A percentile compares a stretch with the other conserved stretches of the same genome.
Conservation (phyloP, 2,113 vertebrate species). For the Syngnathoides biaculeatus region DNA sequence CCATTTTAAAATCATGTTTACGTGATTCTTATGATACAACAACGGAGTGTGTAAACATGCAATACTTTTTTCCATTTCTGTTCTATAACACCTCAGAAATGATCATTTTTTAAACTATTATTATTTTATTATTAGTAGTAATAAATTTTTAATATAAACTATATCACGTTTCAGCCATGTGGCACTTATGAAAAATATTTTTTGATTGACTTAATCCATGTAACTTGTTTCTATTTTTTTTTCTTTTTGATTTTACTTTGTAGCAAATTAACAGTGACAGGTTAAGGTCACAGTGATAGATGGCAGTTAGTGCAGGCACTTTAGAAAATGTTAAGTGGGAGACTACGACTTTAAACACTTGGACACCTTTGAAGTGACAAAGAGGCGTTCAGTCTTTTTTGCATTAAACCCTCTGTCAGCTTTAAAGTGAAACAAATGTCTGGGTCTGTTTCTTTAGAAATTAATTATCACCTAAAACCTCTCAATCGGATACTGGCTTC, state of each 20-base stretch:
- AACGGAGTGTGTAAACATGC: too few relatives aligned
- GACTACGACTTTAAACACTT: constrained; percentile 35
- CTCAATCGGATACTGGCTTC: not conserved
- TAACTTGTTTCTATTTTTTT: not conserved
- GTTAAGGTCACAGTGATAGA: constrained; percentile 18
- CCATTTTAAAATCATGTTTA: not conserved
- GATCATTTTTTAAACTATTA: too few relatives aligned
- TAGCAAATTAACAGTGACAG: not conserved
- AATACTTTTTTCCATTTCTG: too few relatives aligned
- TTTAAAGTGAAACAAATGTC: constrained; percentile 15
- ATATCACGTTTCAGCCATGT: too few relatives aligned
- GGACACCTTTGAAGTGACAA: constrained; percentile 19
- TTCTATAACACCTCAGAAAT: too few relatives aligned
- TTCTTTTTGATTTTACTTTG: not conserved
- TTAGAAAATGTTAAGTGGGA: constrained; percentile 35
- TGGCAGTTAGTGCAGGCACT: constrained; percentile 23
- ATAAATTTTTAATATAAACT: too few relatives aligned
- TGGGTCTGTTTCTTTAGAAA: constrained; percentile 3
- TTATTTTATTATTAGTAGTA: too few relatives aligned
- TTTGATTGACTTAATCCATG: not conserved
- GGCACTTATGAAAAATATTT: too few relatives aligned
- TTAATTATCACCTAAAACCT: not conserved
- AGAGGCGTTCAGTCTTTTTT: constrained; percentile 9
- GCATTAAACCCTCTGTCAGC: constrained; percentile 12
- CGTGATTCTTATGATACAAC: not conserved